A percentile compares a stretch with the other conserved stretches of the same genome.
Evolutionary conservation across 2,113 vertebrate genomes (phyloP).

Genomic region (Naja naja): DNA sequence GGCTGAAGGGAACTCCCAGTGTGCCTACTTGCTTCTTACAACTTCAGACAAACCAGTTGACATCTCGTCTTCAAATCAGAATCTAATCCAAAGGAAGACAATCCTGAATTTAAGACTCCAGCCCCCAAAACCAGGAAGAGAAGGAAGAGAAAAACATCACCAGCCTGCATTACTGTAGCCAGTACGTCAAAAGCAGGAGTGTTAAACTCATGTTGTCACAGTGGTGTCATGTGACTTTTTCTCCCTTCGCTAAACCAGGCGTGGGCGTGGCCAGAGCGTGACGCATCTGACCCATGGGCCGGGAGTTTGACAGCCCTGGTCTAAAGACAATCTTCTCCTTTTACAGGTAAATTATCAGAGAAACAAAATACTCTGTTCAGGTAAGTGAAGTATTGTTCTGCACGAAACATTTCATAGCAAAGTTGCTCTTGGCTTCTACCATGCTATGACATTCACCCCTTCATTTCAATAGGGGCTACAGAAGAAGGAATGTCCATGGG

Average conservation of each 20-base stretch:
- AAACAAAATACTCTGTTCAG: not conserved
- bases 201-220: no score
- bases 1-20: not conserved
- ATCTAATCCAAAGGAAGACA: not conserved
- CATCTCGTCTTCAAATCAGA: not conserved
- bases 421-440: not conserved
- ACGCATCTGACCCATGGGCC: no score
- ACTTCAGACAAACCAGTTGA: no score
- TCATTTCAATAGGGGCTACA: not conserved
- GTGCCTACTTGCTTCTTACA: not conserved
- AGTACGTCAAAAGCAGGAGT: not conserved
- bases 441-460: not conserved
- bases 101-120: not conserved
- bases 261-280: no score
- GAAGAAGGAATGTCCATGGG: not conserved
- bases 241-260: no score
- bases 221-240: no score
- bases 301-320: no score
- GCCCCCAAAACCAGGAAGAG: not conserved
- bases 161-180: not conserved
- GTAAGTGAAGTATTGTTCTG: not conserved
- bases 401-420: not conserved
- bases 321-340: not conserved
- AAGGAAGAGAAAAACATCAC: not conserved
- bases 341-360: not conserved